Evolutionary conservation across 2,113 vertebrate genomes (phyloP).

Genomic region (Rhinolophus sinicus): DNA sequence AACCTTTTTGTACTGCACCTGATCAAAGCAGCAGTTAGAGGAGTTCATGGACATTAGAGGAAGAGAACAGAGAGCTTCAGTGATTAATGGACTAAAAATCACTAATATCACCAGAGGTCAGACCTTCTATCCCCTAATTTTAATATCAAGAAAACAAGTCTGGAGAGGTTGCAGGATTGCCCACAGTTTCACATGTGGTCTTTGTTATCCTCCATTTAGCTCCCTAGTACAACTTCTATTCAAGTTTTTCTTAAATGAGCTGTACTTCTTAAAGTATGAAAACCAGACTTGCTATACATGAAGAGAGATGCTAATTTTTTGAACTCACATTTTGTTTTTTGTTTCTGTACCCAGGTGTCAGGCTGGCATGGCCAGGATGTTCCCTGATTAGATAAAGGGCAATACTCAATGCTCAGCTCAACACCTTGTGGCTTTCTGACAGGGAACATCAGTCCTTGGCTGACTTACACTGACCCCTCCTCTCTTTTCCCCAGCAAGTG

Average conservation of each 20-base stretch:
- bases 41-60: background rate
- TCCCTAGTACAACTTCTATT: background rate
- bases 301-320: background rate
- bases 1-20: fast-evolving
- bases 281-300: background rate
- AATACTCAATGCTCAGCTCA: background rate
- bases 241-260: background rate
- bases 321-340: background rate
- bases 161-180: background rate
- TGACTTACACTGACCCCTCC: too few relatives aligned
- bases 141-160: background rate
- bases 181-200: too few relatives aligned
- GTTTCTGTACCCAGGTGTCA: background rate
- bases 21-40: background rate
- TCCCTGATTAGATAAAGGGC: background rate
- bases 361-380: background rate
- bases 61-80: background rate
- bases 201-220: background rate
- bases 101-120: background rate
- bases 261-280: background rate
- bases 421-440: too few relatives aligned
- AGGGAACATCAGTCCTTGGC: background rate
- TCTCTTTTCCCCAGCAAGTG: background rate
- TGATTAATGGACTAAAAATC: background rate
- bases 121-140: background rate